Percentiles rank a stretch among this genome's conserved stretches.
Evolutionary conservation across 2,113 vertebrate species (phyloP).

Genomic region (Indri indri): DNA sequence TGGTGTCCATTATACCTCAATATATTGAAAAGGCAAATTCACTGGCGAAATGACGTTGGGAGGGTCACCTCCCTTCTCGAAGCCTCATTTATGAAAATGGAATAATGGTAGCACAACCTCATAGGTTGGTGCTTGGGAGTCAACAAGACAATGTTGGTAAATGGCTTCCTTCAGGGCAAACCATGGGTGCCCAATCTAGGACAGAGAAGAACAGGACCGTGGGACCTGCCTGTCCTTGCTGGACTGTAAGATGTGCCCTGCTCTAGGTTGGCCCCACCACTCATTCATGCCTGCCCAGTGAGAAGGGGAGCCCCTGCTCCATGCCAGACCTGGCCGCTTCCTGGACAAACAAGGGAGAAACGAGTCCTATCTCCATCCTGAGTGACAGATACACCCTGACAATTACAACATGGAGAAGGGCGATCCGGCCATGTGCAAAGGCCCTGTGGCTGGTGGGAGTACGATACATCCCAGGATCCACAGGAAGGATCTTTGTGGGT

Average conservation of each 20-base stretch:
- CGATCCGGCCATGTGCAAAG: not conserved
- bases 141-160: accelerated
- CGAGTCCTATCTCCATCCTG: not conserved
- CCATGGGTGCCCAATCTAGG: accelerated
- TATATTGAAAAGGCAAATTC: no score
- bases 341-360: not conserved
- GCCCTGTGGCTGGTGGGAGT: not conserved
- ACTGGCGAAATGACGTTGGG: not conserved
- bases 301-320: not conserved
- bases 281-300: not conserved
- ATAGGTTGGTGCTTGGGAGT: accelerated
- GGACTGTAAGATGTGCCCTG: no score
- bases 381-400: not conserved
- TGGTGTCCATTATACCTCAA: not conserved
- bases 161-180: not conserved
- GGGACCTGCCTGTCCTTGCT: not conserved
- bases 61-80: not conserved
- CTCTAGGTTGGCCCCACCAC: no score
- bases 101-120: accelerated
- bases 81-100: no score
- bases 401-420: accelerated
- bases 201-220: not conserved
- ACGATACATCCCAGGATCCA: not conserved
- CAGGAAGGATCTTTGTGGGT: not conserved
- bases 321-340: not conserved